These are phyloP conservation scores for Elgaria multicarinata DNA, from an alignment of 2,113 vertebrate genomes.

Conservation along the genomic window DNA sequence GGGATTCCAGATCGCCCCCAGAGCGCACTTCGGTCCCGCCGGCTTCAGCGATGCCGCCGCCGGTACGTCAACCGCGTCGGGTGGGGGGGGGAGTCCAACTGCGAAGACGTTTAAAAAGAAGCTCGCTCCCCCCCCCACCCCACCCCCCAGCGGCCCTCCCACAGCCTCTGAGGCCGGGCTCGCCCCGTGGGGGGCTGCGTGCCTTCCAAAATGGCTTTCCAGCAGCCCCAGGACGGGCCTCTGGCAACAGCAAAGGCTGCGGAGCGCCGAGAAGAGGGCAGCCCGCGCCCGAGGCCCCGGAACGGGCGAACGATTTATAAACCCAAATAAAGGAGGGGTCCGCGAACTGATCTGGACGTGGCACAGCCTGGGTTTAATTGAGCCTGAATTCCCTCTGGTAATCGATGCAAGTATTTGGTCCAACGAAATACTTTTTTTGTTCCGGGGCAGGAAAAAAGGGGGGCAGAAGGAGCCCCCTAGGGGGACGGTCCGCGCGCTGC, in stretches of 20 bases:
- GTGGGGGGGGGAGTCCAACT: not conserved
- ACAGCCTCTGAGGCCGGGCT: no score
- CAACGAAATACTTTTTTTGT: conserved; percentile 40
- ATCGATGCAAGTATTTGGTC: conserved; percentile 71
- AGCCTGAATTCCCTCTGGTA: conserved; percentile 75
- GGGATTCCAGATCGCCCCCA: no score
- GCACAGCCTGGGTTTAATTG: conserved; percentile 79
- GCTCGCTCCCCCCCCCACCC: not conserved
- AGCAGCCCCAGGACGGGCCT: not conserved
- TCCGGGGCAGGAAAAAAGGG: conserved; percentile 10
- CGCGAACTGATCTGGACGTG: conserved; percentile 78
- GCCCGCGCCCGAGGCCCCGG: not conserved
- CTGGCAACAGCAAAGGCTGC: not conserved
- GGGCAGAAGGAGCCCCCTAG: conserved; percentile 54
- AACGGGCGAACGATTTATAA: conserved; percentile 71
- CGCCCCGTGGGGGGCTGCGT: not conserved
- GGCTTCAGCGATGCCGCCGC: no score
- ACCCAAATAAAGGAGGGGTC: conserved; percentile 79
- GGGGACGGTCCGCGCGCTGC: not conserved
- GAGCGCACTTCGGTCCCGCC: no score
- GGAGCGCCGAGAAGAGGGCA: not conserved
- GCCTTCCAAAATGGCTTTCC: not conserved
- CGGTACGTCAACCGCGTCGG: no score
- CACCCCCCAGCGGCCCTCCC: not conserved
- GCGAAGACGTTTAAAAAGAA: not conserved